These are phyloP conservation scores for Coreius guichenoti DNA, from an alignment of 2,797 vertebrate genomes.

Conservation along the genomic window DNA sequence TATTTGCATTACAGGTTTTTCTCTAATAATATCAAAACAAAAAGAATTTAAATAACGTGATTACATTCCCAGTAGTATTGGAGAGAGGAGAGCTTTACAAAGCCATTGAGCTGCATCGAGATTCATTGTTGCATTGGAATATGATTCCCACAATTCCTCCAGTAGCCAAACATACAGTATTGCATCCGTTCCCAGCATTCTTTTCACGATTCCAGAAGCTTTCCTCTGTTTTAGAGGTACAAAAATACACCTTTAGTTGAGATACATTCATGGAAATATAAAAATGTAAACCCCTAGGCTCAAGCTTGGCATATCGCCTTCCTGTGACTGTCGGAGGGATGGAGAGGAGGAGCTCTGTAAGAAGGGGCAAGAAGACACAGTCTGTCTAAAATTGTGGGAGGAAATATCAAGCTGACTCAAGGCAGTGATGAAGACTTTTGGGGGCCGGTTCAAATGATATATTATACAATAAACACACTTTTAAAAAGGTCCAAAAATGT, in stretches of 20 bases:
- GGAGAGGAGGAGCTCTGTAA: constrained; percentile 55
- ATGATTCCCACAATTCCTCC: constrained; percentile 45
- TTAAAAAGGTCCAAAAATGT: constrained; percentile 31
- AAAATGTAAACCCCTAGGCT: constrained; percentile 67
- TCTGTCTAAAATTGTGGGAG: constrained; percentile 5
- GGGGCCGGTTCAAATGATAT: not conserved
- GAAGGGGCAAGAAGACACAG: constrained; percentile 37
- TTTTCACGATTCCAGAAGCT: constrained; percentile 31
- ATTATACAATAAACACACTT: constrained; percentile 11
- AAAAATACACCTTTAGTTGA: constrained; percentile 79
- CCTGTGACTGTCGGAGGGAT: constrained; percentile 59
- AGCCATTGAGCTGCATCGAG: constrained; percentile 61
- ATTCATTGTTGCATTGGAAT: constrained; percentile 49
- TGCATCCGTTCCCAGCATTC: not conserved
- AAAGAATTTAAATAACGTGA: constrained; percentile 64
- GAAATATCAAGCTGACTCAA: constrained; percentile 25
- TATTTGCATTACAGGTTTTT: constrained; percentile 79
- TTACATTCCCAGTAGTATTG: constrained; percentile 73
- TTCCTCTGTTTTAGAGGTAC: constrained; percentile 71
- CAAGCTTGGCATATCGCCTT: constrained; percentile 70
- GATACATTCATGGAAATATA: constrained; percentile 83
- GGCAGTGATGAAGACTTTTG: constrained; percentile 2
- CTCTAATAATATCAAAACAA: constrained; percentile 79
- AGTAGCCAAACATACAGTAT: not conserved
- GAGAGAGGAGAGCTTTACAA: constrained; percentile 60